Percentiles rank a stretch among this genome's conserved stretches.
phyloP scores from a whole-genome alignment of 1,140 invertebrate genomes.

The Pteromalus puparum region DNA sequence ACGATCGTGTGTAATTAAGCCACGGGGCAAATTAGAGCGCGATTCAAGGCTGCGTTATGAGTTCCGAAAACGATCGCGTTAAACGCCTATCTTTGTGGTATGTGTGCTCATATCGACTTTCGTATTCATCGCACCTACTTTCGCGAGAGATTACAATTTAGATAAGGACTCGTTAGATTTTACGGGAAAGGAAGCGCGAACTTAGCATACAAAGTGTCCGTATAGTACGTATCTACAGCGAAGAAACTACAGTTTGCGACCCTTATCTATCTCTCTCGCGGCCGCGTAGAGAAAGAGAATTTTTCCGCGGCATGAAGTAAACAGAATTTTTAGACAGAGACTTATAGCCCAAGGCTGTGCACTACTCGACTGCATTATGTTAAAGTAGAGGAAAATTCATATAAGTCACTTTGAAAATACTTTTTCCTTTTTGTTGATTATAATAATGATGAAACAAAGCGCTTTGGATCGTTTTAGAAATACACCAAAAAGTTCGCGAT shows the following conservation, averaged over 20 bases:
- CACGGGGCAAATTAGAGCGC: no score
- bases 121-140: slow-evolving; percentile 12
- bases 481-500: slow-evolving; percentile 4
- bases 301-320: not conserved
- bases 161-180: slow-evolving; percentile 42
- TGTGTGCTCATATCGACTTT: not conserved
- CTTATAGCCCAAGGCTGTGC: no score
- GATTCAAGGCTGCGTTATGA: no score
- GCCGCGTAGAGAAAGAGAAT: not conserved
- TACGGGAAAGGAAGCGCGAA: slow-evolving; percentile 15
- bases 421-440: not conserved
- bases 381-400: no score
- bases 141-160: slow-evolving; percentile 37
- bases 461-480: no score
- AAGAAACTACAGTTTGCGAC: not conserved
- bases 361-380: no score
- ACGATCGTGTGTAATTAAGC: not conserved
- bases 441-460: no score
- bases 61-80: no score
- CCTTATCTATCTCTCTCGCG: not conserved
- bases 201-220: slow-evolving; percentile 13
- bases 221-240: not conserved
- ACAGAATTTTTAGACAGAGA: not conserved
- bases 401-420: not conserved
- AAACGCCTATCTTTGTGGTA: not conserved